phyloP scores from a whole-genome alignment of 2,113 vertebrate genomes.

The Octodon degus region DNA sequence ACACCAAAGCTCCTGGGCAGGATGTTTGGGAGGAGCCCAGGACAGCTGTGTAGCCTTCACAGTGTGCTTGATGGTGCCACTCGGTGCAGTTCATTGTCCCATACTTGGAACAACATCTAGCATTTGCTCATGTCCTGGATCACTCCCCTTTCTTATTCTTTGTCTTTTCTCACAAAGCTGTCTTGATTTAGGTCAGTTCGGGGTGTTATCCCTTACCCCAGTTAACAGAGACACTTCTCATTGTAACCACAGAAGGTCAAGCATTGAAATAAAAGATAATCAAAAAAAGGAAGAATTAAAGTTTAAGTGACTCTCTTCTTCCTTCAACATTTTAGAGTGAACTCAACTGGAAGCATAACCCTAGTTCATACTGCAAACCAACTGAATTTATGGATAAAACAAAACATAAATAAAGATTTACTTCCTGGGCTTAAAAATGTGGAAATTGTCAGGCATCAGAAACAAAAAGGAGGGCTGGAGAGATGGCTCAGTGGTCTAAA shows the following conservation, averaged over 20 bases:
- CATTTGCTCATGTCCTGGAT: neutral
- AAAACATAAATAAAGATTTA: neutral
- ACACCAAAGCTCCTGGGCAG: too few species aligned
- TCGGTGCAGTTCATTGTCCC: neutral
- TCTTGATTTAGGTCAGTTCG: neutral
- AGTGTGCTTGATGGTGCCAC: too few species aligned
- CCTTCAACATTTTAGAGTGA: neutral
- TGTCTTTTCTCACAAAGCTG: neutral
- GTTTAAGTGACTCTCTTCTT: neutral
- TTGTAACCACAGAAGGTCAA: neutral
- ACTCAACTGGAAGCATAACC: neutral
- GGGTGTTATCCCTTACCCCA: neutral
- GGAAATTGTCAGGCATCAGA: neutral
- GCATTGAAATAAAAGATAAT: neutral
- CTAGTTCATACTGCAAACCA: neutral
- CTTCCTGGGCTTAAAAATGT: neutral
- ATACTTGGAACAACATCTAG: neutral
- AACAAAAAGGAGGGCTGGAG: too few species aligned
- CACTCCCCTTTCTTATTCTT: neutral
- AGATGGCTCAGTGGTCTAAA: too few species aligned
- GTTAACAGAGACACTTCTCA: neutral
- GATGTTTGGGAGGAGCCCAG: neutral
- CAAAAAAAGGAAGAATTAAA: neutral
- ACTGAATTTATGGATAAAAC: neutral
- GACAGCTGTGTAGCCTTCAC: fast-evolving